Base-by-base conservation (phyloP, 2,888 invertebrate species). In the Brachynemurus nebulosus region DNA sequence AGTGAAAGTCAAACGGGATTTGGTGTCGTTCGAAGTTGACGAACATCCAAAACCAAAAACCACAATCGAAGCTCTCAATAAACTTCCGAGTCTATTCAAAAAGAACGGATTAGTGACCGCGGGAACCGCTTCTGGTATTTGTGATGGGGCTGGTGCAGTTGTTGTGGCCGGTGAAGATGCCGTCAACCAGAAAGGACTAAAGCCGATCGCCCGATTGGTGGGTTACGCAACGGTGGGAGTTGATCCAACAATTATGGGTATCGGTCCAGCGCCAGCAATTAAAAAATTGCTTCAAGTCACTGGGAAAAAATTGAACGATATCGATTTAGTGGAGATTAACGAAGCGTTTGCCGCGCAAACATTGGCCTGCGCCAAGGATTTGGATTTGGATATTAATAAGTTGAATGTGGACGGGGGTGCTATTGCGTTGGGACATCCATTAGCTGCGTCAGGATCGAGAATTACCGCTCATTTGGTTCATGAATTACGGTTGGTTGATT, bases 331-430 rank as follows among this genome's bases (percentile, higher is more conserved):
- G 59, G 96, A 97, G 91, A 92, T 97, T 54, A 98, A 98, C 67
- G 98, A 98, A 68, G 98, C 98, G 0, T 98, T 98, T 71, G 91
- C 81, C 37, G 86, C 95, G 0, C 98, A 98, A 68, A 86, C 88
- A 2, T 67, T 98, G 43, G 81, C 97, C 1, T 96, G 96, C 54
- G 84, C 81, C 39, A 89, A 90, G 59, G 92, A 88, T 40, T 70
- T 98, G 39, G 79, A 82, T 50, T 64, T 98, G 47, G 90, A 97
- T 62, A 64, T 80, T 47, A 78, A 79, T 51, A 93, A 89, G 61
- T 68, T 95, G 53, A 98, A 98, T 65, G 83, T 92, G 14, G 84
- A 91, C 66, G 96, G 97, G 7, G 97, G 97, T 38, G 96, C 95
- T 52, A 92, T 96, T 59, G 93, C 96, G 17, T 60, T 97, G 40